Conservation (phyloP, 2,888 invertebrate genomes). For the Tillus elongatus region DNA sequence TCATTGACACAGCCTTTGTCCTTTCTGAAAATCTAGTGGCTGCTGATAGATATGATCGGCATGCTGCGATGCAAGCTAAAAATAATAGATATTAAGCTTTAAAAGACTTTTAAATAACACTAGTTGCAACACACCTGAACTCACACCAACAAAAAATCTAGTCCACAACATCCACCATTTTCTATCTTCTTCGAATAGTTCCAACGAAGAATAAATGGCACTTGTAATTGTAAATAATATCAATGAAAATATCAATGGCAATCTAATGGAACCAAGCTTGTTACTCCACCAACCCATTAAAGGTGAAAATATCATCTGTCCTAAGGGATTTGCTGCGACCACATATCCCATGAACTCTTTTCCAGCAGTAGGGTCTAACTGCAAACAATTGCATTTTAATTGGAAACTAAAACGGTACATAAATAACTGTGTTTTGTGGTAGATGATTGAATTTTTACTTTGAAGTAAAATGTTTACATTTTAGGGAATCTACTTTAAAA, state of each 20-base stretch:
- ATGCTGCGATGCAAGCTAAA: conserved; percentile 73
- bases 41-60: conserved; percentile 74
- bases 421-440: too few species aligned
- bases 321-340: conserved; percentile 79
- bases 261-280: conserved; percentile 58
- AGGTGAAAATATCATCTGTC: conserved; percentile 79
- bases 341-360: conserved; percentile 78
- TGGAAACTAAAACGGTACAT: too few species aligned
- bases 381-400: conserved; percentile 32
- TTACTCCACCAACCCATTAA: conserved; percentile 80
- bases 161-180: conserved; percentile 69
- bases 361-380: conserved; percentile 70
- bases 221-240: conserved; percentile 65
- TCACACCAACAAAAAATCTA: conserved; percentile 72
- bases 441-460: too few species aligned
- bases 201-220: conserved; percentile 64
- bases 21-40: conserved; percentile 73
- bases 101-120: too few species aligned
- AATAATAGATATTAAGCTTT: too few species aligned
- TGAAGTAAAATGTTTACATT: too few species aligned
- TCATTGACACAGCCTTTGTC: conserved; percentile 73
- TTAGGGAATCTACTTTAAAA: too few species aligned
- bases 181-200: conserved; percentile 52
- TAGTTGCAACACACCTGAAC: conserved; percentile 62
- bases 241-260: conserved; percentile 62